Conservation (phyloP, 2,888 invertebrate genomes). For the Venustoraphidia nigricollis region DNA sequence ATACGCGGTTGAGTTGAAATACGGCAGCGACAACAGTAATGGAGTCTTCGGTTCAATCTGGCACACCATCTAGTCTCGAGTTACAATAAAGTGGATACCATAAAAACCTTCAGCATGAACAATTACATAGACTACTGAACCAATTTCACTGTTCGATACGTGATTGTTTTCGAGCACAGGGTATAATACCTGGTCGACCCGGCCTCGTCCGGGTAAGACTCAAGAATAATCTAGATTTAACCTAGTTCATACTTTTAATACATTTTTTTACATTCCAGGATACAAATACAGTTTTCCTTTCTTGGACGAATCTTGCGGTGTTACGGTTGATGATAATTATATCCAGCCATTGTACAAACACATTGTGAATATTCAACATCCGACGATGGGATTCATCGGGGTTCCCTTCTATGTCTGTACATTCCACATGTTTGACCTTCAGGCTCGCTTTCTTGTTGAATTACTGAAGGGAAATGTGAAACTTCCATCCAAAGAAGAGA, state of each 20-base stretch:
- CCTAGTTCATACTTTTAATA: constrained; percentile 2
- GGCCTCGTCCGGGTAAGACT: too few relatives aligned
- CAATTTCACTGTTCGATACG: too few relatives aligned
- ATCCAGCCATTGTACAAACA: constrained; percentile 61
- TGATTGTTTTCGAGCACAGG: too few relatives aligned
- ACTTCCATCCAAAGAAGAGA: constrained; percentile 45
- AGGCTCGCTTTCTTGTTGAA: constrained; percentile 47
- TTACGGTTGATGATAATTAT: constrained; percentile 44
- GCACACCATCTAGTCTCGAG: too few relatives aligned
- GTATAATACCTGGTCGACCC: too few relatives aligned
- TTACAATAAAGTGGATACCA: too few relatives aligned
- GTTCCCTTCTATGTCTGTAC: constrained; percentile 50
- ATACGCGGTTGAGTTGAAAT: too few relatives aligned
- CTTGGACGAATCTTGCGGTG: constrained; percentile 41
- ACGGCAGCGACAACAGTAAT: too few relatives aligned
- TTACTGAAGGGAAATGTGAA: constrained; percentile 37
- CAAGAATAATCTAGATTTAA: too few relatives aligned
- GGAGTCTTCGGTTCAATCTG: constrained; percentile 15
- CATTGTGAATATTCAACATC: constrained; percentile 55
- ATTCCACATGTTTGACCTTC: constrained; percentile 54
- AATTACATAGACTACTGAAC: too few relatives aligned
- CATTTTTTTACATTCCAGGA: constrained; percentile 31
- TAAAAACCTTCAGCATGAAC: too few relatives aligned
- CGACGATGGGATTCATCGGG: constrained; percentile 63
- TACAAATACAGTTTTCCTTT: constrained; percentile 58